phyloP scores from a whole-genome alignment of 2,797 vertebrate genomes.

The Knipowitschia caucasica region DNA sequence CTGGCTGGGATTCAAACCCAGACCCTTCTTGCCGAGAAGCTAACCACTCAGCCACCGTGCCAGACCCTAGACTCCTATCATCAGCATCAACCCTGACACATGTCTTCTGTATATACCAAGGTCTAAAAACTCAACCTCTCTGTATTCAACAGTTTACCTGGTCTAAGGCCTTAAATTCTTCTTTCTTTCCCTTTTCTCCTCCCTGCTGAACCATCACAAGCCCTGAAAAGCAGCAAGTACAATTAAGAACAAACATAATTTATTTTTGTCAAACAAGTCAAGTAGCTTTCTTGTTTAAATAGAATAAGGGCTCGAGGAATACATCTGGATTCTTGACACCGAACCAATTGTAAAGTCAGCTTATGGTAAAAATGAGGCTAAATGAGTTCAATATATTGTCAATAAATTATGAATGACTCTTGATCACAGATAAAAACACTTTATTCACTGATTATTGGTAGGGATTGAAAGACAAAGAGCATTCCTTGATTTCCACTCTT shows the following conservation, averaged over 20 bases:
- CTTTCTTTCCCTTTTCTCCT: conserved; percentile 16
- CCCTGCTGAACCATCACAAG: conserved; percentile 26
- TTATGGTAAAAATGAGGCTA: neutral
- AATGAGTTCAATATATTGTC: conserved; percentile 24
- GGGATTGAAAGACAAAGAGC: conserved; percentile 51
- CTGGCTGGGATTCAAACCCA: no score
- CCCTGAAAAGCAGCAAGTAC: conserved; percentile 26
- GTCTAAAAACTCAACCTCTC: neutral
- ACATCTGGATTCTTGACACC: neutral
- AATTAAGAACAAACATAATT: conserved; percentile 18
- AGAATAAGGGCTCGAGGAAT: neutral
- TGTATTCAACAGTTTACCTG: conserved; percentile 1
- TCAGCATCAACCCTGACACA: no score
- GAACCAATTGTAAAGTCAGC: no score
- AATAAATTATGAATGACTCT: conserved; percentile 40
- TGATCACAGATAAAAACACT: conserved; percentile 78
- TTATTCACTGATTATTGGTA: conserved; percentile 73
- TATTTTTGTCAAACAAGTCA: conserved; percentile 27
- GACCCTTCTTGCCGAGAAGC: no score
- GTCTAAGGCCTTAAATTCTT: conserved; percentile 16
- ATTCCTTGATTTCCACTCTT: conserved; percentile 45
- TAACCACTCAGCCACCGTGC: no score
- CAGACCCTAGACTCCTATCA: no score
- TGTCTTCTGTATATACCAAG: no score
- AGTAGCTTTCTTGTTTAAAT: neutral